phyloP scores from a whole-genome alignment of 2,113 vertebrate species.

The Potamarius usumacintae region DNA sequence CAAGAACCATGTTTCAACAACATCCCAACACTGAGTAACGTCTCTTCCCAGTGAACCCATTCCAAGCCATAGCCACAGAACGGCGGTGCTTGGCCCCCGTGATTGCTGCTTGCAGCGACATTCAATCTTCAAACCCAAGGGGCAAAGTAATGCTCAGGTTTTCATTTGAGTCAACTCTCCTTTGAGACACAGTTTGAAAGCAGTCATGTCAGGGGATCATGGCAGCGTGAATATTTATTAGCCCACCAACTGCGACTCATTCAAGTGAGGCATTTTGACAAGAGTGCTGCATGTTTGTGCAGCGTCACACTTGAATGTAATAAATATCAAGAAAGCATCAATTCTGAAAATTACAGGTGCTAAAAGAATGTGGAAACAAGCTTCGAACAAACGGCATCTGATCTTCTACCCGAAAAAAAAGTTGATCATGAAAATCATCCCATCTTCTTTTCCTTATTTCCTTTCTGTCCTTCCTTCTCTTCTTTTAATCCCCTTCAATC shows the following conservation, averaged over 20 bases:
- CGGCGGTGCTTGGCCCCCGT: not conserved
- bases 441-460: not conserved
- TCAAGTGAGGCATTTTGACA: constrained; percentile 31
- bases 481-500: not conserved
- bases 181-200: constrained; percentile 35
- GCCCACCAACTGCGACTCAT: not conserved
- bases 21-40: not conserved
- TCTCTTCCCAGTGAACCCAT: not conserved
- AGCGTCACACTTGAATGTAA: constrained; percentile 1
- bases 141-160: constrained; percentile 40
- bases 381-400: not conserved
- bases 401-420: not conserved
- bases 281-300: constrained; percentile 1
- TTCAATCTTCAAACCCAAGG: constrained; percentile 43
- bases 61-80: not conserved
- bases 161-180: constrained; percentile 42
- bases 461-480: not conserved
- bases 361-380: not conserved
- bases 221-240: constrained; percentile 45
- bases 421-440: too few species aligned
- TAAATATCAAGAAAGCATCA: not conserved
- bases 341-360: not conserved
- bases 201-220: constrained; percentile 24
- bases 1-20: not conserved
- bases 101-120: constrained; percentile 19